Evolutionary conservation across 2,113 vertebrate species (phyloP).

Genomic region (Prietella phreatophila): DNA sequence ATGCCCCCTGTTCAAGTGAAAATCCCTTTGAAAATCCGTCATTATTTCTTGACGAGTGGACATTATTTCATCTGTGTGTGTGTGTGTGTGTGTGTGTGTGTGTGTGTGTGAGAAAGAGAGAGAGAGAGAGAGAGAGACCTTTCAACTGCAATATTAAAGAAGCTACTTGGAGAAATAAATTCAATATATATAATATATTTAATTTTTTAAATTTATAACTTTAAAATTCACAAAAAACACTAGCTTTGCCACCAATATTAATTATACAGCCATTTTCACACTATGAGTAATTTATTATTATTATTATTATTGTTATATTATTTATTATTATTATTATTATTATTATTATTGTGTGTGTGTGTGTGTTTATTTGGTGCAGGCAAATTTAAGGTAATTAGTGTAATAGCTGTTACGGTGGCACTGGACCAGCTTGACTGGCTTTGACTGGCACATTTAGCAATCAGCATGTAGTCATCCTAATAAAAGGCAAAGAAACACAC

Average conservation of each 20-base stretch:
- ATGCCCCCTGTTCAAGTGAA: not conserved
- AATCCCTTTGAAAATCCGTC: not conserved
- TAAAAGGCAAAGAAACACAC: slow-evolving; percentile 5
- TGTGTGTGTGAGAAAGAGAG: not conserved
- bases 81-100: slow-evolving; percentile 6
- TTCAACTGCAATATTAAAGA: slow-evolving; percentile 16
- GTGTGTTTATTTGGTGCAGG: slow-evolving; percentile 1
- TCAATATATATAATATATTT: too few species aligned
- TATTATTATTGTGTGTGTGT: not conserved
- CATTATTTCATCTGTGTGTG: not conserved
- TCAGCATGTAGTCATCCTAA: not conserved
- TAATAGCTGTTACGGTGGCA: slow-evolving; percentile 20
- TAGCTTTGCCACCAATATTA: not conserved
- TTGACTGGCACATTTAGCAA: slow-evolving; percentile 14
- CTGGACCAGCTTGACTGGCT: slow-evolving; percentile 40
- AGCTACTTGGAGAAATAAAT: not conserved
- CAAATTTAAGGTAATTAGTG: slow-evolving; percentile 38
- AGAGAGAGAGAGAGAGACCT: not conserved
- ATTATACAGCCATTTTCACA: not conserved
- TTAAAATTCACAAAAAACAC: not conserved
- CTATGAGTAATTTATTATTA: not conserved
- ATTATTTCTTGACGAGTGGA: not conserved
- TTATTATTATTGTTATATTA: too few species aligned
- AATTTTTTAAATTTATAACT: too few species aligned
- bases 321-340: too few species aligned